phyloP scores from a whole-genome alignment of 2,888 invertebrate species.

The Aquatica leii region DNA sequence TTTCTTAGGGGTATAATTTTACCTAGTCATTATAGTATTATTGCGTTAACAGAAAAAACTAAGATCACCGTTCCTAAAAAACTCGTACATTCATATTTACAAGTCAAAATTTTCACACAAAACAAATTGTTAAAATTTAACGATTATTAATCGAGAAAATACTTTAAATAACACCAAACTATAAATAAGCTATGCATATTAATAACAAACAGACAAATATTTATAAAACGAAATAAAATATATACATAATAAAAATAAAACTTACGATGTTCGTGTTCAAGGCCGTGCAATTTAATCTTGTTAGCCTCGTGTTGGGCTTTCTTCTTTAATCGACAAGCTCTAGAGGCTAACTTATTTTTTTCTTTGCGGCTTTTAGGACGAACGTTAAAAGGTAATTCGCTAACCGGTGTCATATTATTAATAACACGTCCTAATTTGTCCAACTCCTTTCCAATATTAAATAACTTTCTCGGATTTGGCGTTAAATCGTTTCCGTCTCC shows the following conservation, averaged over 20 bases:
- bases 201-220: no score
- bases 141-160: no score
- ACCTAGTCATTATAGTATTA: no score
- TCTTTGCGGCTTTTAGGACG: constrained; percentile 95
- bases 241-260: constrained; percentile 44
- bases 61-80: no score
- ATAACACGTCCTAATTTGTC: constrained; percentile 91
- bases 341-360: constrained; percentile 96
- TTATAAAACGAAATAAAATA: no score
- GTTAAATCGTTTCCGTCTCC: constrained; percentile 98
- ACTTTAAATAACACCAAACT: no score
- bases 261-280: constrained; percentile 95
- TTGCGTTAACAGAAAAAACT: no score
- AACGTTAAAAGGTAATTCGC: constrained; percentile 88
- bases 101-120: no score
- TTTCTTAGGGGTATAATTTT: no score
- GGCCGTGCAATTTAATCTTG: constrained; percentile 92
- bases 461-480: constrained; percentile 92
- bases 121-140: no score
- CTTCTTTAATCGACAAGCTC: constrained; percentile 96
- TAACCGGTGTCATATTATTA: constrained; percentile 95
- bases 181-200: background rate
- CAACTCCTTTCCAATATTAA: constrained; percentile 89
- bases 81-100: no score
- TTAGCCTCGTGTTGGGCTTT: constrained; percentile 99